Evolutionary conservation across 2,113 vertebrate species (phyloP), one percentile per base, ranked within the genome.

Genomic region (Laticauda colubrina): DNA sequence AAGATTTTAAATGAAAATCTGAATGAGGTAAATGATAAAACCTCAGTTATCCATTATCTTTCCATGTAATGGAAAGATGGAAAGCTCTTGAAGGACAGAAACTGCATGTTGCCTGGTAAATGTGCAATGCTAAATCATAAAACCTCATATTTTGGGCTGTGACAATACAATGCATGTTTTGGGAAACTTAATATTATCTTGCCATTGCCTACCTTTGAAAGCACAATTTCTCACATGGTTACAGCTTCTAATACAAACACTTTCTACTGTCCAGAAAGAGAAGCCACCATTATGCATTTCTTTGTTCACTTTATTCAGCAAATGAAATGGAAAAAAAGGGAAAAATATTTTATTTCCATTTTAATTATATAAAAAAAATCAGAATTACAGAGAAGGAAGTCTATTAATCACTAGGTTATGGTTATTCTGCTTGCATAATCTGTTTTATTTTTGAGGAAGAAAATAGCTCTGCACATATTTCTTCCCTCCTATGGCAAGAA

Each of bases 111-210:
- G 87, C 93, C 87, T 91, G 55, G 90, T 94, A 93, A 90, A 89
- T 89, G 95, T 94, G 81, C 81, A 94, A 89, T 43, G 14, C n/a
- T 54, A 96, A 95, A 91, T 88, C 57, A 94, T 92, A 92, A 61
- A 91, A 90, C 54, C 81, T 89, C 94, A 95, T 95, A 55, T 90
- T 94, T 93, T 94, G 95, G 95, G 94, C 93, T 94, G 90, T 39
- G 85, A 93, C 85, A 20, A 1, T 87, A 87, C 94, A 96, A 95
- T 92, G 39, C 93, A 94, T 90, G 87, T 94, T 94, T 94, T 95
- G 92, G 92, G 45, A 90, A 95, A 90, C 20, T 9, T 29, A 51
- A 51, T 39, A 61, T 11, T 86, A 64, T 88, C 93, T 92, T 14
- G 92, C 45, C 39, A 93, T 92, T 20, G 94, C 86, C 64, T 69